Percentiles rank a stretch among this genome's conserved stretches.
Evolutionary conservation across 1,140 invertebrate genomes (phyloP).

Genomic region (Ectropis grisescens): DNA sequence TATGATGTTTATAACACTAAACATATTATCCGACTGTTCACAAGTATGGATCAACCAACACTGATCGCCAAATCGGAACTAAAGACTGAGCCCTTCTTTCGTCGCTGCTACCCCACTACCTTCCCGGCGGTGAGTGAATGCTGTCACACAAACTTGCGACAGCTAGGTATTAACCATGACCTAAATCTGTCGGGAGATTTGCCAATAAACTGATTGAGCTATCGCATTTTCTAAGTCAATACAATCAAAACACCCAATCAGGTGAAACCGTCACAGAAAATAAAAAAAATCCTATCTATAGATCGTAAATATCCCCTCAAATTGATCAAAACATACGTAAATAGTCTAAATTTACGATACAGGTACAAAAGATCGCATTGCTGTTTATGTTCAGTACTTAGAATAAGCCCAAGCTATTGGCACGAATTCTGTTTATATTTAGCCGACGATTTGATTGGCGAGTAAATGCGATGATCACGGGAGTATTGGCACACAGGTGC

Average conservation of each 20-base stretch:
- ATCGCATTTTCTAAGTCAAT: too few relatives aligned
- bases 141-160: constrained; percentile 23
- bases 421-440: constrained; percentile 50
- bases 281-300: too few relatives aligned
- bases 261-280: too few relatives aligned
- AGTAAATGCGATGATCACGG: constrained; percentile 30
- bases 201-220: constrained; percentile 23
- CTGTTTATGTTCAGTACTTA: too few relatives aligned
- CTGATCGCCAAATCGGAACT: constrained; percentile 29
- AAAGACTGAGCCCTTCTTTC: constrained; percentile 20
- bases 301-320: too few relatives aligned
- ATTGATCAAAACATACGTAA: too few relatives aligned
- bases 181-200: constrained; percentile 19
- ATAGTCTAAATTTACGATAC: too few relatives aligned
- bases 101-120: constrained; percentile 15
- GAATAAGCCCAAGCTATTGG: constrained; percentile 46
- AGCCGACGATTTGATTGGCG: constrained; percentile 45
- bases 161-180: constrained; percentile 28
- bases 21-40: too few relatives aligned
- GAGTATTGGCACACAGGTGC: constrained; percentile 42
- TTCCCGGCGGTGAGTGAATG: constrained; percentile 21
- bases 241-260: too few relatives aligned
- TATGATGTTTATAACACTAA: too few relatives aligned
- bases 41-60: too few relatives aligned
- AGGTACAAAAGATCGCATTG: too few relatives aligned